These are phyloP conservation scores for Rhagoletis zephyria DNA, from an alignment of 1,140 invertebrate species.

Conservation along the genomic window DNA sequence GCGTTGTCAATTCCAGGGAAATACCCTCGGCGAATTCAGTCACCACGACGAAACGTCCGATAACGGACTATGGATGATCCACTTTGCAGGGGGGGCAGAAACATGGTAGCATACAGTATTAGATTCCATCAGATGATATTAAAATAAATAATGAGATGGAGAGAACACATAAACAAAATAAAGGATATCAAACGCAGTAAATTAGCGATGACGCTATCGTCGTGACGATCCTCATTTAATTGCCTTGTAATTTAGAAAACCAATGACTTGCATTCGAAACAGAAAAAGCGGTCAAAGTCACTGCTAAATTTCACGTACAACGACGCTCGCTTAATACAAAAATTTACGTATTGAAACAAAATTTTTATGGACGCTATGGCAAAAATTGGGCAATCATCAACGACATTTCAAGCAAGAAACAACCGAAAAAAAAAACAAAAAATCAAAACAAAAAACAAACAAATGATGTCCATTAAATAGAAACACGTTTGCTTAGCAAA, in stretches of 20 bases:
- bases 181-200: too few species aligned
- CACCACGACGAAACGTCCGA: too few species aligned
- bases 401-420: not conserved
- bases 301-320: constrained; percentile 24
- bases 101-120: too few species aligned
- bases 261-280: not conserved
- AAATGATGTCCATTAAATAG: constrained; percentile 41
- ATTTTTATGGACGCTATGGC: not conserved
- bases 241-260: not conserved
- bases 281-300: constrained; percentile 49
- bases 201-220: too few species aligned
- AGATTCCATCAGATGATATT: too few species aligned
- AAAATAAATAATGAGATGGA: too few species aligned
- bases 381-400: constrained; percentile 39
- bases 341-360: constrained; percentile 14
- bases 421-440: too few species aligned
- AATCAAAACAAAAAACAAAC: not conserved
- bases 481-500: constrained; percentile 31
- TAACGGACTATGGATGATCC: too few species aligned
- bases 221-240: not conserved
- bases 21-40: too few species aligned
- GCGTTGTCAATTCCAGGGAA: too few species aligned
- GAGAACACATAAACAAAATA: too few species aligned
- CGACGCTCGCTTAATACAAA: not conserved
- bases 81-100: too few species aligned